Evolutionary conservation across 1,140 invertebrate species (phyloP).

Genomic region (Hycleus cichorii): DNA sequence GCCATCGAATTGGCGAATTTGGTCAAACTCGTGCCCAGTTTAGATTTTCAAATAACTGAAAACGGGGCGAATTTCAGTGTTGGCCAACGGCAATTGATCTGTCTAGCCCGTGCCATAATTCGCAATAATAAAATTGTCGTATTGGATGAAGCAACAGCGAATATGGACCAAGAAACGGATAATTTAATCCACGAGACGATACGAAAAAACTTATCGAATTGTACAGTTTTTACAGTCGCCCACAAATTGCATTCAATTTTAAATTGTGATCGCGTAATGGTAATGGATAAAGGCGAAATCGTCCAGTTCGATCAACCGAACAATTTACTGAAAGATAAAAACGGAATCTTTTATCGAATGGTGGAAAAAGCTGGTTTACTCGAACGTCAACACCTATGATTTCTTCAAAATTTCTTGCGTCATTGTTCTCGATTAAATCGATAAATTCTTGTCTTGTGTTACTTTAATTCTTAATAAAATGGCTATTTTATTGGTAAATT

Average conservation of each 20-base stretch:
- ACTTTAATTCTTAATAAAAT: too few species aligned
- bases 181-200: slow-evolving; percentile 55
- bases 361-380: slow-evolving; percentile 55
- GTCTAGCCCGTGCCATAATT: slow-evolving; percentile 53
- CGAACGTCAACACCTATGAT: neutral
- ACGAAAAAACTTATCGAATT: slow-evolving; percentile 48
- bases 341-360: slow-evolving; percentile 60
- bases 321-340: slow-evolving; percentile 52
- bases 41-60: slow-evolving; percentile 52
- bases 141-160: slow-evolving; percentile 54
- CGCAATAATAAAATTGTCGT: slow-evolving; percentile 49
- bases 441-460: too few species aligned
- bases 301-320: slow-evolving; percentile 67
- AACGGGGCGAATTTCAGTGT: slow-evolving; percentile 49
- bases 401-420: neutral
- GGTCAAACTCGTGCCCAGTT: slow-evolving; percentile 49
- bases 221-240: slow-evolving; percentile 72
- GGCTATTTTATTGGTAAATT: too few species aligned
- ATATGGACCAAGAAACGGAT: slow-evolving; percentile 54
- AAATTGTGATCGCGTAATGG: slow-evolving; percentile 66
- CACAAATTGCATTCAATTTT: slow-evolving; percentile 77
- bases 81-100: slow-evolving; percentile 52
- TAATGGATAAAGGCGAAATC: slow-evolving; percentile 59
- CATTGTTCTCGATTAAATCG: too few species aligned
- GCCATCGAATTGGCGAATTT: slow-evolving; percentile 74